Base-by-base conservation (phyloP, 2,113 vertebrate species). In the Rhinoderma darwinii region DNA sequence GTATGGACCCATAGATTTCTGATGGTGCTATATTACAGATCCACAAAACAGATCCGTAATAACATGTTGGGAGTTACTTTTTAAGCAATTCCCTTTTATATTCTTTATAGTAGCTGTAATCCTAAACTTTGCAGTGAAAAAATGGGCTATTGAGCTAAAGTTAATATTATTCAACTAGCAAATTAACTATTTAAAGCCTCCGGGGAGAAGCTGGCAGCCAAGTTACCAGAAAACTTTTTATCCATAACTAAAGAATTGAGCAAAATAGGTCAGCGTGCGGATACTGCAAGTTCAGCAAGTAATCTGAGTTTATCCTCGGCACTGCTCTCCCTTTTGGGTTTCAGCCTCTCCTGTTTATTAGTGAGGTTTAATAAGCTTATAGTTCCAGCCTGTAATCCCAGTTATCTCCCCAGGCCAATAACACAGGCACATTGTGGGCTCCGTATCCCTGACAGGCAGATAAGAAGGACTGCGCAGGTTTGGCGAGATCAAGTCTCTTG, bases 341-440 rank as follows among this genome's bases (percentile, higher is more conserved):
- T 41, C 22, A 30, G 72, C 50, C 51, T 61, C 54, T 59, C 37
- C 72, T 77, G 35, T 76, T 76, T 84, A 77, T 76, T 84, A 84
- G 70, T 37, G 54, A 56, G 59, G 83, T 84, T 84, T 84, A 84
- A 84, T 76, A 84, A 22, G 83, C 50, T 84, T 84, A 75, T 61
- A 41, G 14, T 35, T 47, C 17, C 73, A 76, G 32, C 35, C 72
- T 59, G 37, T 84, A 84, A 84, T 84, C 72, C 72, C 51, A 8
- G 35, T 61, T 68, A 73, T 84, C 54, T 77, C 50, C 51, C 70
- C 50, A 20, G n/a, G 83, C 50, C 70, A 84, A 59, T 84, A 77
- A 84, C 22, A 76, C 20, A 44, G 54, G 54, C 73, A 44, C 37
- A 27, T 43, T 47, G 20, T 44, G 50, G 51, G 73, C 39, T 61